Evolutionary conservation across 2,797 vertebrate species (phyloP), one percentile per base, ranked within the genome.

Genomic region (Microhierax caerulescens): DNA sequence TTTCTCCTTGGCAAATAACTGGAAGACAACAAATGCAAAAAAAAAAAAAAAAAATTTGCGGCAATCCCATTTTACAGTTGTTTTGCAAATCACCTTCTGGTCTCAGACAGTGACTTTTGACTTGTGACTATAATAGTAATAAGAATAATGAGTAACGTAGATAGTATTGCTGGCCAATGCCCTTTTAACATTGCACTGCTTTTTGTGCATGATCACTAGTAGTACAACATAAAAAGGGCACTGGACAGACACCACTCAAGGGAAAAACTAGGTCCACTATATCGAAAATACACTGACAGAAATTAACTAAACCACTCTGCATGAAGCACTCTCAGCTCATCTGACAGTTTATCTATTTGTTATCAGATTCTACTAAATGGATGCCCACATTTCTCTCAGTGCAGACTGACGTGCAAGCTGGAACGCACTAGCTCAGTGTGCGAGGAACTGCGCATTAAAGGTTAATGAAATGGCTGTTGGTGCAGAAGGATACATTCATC

Each of bases 151-250:
- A 88, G 37, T 19, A 96, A 77, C 8, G 97, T 37, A 93, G 97
- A 84, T 60, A 95, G 95, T 90, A 98, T 97, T 97, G 97, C 98
- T 97, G 97, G 98, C 98, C 98, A 98, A 98, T 98, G 98, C 98
- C 98, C 98, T 98, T 98, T 98, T 99, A 98, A 98, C 98, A 98
- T 98, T 98, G 98, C 98, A 98, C 98, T 98, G 98, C 98, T 98
- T 98, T 98, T 97, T 97, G 97, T 98, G 97, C 90, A 86, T 80
- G 95, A 97, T 98, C 98, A 98, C 98, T 98, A 98, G 98, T 98
- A 98, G 98, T 98, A 98, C 98, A 98, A 99, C 97, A 98, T 98
- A 98, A 99, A 98, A 98, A 98, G 98, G 98, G 97, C 98, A 97
- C 97, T 98, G 98, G 98, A 98, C 98, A 98, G 98, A 98, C 96